Evolutionary conservation across 1,140 invertebrate genomes (phyloP), one percentile per base, ranked within the genome.

Genomic region (Periplaneta americana): DNA sequence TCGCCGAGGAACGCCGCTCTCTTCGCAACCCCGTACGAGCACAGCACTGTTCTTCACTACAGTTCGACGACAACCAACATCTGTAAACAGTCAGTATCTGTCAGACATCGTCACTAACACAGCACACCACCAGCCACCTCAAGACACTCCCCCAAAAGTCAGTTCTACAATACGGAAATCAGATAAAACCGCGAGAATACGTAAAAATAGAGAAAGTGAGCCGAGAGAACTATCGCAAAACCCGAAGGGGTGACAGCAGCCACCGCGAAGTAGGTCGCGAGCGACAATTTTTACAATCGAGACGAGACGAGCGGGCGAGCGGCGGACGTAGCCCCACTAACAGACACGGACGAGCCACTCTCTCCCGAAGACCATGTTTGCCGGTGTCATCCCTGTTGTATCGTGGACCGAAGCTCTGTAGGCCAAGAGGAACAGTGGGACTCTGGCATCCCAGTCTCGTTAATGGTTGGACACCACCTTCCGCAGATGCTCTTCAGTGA

Each of bases 101-200:
- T 36, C 76, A 80, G 33, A 66, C 79, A 80, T 34, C 22, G 48
- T 36, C 80, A 75, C 80, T 34, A 80, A 33, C 37, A 10, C n/a
- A 34, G 57, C 33, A 32, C 10, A 74, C 34, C 32, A 57, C 48
- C 66, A 35, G 31, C 48, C 79, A 35, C 37, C n/a, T 34, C 34
- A 28, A 74, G 35, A 57, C 76, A 78, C 76, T 31, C 33, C 76
- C 28, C 76, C 76, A 78, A 34, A 34, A 36, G 34, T 34, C n/a
- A 17, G n/a, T 34, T n/a, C n/a, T n/a, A 78, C n/a, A n/a, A n/a
- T n/a, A n/a, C n/a, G n/a, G n/a, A n/a, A n/a, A n/a, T n/a, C n/a
- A n/a, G n/a, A 34, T 0, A 75, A 34, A 75, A 13, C 13, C 35
- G 76, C 76, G 15, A 28, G 34, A 0, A 28, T n/a, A n/a, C 17